phyloP scores from a whole-genome alignment of 2,113 vertebrate species.

The Poecile atricapillus region DNA sequence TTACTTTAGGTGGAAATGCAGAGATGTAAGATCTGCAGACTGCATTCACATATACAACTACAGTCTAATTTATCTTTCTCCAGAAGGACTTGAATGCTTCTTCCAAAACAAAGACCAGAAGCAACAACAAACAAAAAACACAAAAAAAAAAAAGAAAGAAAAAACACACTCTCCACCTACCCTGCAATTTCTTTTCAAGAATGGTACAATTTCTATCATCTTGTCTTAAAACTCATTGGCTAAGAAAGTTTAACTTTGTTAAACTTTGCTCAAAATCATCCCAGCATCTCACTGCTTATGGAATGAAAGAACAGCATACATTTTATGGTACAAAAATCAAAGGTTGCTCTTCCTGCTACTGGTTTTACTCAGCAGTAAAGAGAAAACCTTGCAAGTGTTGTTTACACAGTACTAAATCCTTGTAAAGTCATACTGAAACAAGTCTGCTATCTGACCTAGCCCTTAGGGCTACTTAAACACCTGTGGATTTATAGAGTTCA shows the following conservation, averaged over 20 bases:
- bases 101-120: neutral
- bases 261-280: neutral
- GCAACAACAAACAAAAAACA: neutral
- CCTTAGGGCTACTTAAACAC: slow-evolving; percentile 79
- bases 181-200: neutral
- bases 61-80: neutral
- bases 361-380: slow-evolving; percentile 73
- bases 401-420: slow-evolving; percentile 77
- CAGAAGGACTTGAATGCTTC: neutral
- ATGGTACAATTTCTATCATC: neutral
- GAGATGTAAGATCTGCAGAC: neutral
- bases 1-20: neutral
- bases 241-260: neutral
- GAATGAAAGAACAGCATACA: neutral
- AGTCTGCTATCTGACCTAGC: slow-evolving; percentile 73
- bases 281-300: neutral
- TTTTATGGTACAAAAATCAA: slow-evolving; percentile 54
- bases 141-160: neutral
- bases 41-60: neutral
- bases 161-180: neutral
- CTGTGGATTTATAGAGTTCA: slow-evolving; percentile 82
- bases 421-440: slow-evolving; percentile 75
- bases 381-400: slow-evolving; percentile 69
- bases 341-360: slow-evolving; percentile 69
- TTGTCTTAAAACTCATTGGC: neutral